Conservation (phyloP, 2,113 vertebrate species). For the Paratilapia polleni region DNA sequence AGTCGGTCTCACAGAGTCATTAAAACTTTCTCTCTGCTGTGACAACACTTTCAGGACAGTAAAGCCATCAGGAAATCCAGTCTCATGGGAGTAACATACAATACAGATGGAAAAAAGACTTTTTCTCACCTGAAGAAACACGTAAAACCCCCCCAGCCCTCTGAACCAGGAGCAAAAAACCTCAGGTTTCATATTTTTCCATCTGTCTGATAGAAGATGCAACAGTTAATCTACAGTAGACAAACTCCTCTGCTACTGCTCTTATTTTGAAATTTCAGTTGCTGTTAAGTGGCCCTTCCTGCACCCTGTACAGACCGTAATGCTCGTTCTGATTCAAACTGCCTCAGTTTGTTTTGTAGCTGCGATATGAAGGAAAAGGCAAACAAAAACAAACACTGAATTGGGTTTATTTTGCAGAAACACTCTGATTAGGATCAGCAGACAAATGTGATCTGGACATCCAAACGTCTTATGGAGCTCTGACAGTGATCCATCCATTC, state of each 20-base stretch:
- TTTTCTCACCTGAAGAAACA: conserved; percentile 12
- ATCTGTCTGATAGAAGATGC: not conserved
- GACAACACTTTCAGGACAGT: not conserved
- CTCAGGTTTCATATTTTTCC: not conserved
- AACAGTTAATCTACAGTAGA: not conserved
- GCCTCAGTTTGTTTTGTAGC: not conserved
- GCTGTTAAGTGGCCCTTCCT: not conserved
- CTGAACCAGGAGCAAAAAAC: not conserved
- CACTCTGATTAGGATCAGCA: not conserved
- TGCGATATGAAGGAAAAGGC: not conserved
- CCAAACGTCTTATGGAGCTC: not conserved
- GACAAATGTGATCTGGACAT: not conserved
- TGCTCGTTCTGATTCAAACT: not conserved
- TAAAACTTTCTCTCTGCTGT: not conserved
- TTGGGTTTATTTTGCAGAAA: not conserved
- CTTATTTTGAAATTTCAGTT: not conserved
- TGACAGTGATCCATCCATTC: not conserved
- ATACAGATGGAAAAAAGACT: not conserved
- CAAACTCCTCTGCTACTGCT: not conserved
- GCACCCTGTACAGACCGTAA: not conserved
- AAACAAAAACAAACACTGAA: not conserved
- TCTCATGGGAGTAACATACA: not conserved
- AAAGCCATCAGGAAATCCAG: conserved; percentile 30
- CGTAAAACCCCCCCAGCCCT: not conserved
- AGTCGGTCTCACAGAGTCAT: not conserved